phyloP scores from a whole-genome alignment of 2,113 vertebrate genomes.

The Saccopteryx leptura region DNA sequence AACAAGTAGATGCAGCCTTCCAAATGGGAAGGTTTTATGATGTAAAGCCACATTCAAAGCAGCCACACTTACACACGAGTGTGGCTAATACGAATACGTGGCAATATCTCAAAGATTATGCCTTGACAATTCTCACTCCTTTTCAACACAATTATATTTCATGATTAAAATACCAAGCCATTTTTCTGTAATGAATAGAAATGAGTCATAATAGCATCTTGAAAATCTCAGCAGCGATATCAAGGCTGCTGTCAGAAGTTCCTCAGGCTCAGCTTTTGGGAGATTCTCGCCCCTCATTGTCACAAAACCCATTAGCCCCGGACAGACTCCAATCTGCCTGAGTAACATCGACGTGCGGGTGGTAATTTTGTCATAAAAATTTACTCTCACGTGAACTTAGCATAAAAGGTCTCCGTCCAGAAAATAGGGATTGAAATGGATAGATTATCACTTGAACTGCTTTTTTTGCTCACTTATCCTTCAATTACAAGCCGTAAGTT shows the following conservation, averaged over 20 bases:
- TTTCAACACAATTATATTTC: constrained; percentile 65
- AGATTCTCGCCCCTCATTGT: constrained; percentile 77
- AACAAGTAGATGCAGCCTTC: constrained; percentile 17
- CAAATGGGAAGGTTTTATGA: constrained; percentile 45
- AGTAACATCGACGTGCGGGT: constrained; percentile 68
- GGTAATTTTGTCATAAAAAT: constrained; percentile 84
- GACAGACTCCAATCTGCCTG: constrained; percentile 76
- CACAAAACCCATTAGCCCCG: constrained; percentile 80
- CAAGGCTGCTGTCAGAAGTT: constrained; percentile 79
- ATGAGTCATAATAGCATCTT: constrained; percentile 77
- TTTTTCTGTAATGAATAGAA: constrained; percentile 77
- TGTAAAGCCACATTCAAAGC: constrained; percentile 52
- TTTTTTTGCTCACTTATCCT: constrained; percentile 77
- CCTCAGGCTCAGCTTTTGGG: constrained; percentile 77
- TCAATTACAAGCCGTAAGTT: constrained; percentile 81
- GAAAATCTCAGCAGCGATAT: constrained; percentile 65
- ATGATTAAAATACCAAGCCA: constrained; percentile 74
- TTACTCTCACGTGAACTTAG: constrained; percentile 80
- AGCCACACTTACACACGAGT: constrained; percentile 52
- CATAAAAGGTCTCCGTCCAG: constrained; percentile 82
- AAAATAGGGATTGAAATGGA: constrained; percentile 78
- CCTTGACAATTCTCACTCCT: constrained; percentile 12
- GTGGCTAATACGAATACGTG: constrained; percentile 22
- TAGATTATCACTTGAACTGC: constrained; percentile 74
- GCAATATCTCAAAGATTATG: constrained; percentile 62